phyloP scores from a whole-genome alignment of 2,888 invertebrate genomes.

The Melinopterus prodromus region DNA sequence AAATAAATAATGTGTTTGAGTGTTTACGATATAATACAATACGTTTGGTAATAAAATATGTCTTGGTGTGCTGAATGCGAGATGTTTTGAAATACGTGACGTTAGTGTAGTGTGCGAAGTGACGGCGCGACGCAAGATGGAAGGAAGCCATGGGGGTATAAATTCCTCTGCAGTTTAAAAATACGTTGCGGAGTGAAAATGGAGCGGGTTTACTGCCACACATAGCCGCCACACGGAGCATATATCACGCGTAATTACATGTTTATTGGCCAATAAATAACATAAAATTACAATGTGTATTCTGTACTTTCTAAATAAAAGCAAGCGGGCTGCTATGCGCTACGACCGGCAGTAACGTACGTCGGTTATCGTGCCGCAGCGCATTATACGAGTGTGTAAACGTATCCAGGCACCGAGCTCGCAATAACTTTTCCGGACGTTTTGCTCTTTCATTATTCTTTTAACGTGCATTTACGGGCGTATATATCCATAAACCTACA shows the following conservation, averaged over 20 bases:
- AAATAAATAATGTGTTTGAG: neutral
- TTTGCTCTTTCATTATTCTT: neutral
- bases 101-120: neutral
- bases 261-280: conserved; percentile 24
- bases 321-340: conserved; percentile 11
- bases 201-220: conserved; percentile 9
- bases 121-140: neutral
- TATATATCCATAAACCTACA: conserved; percentile 47
- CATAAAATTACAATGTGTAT: conserved; percentile 25
- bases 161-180: conserved; percentile 22
- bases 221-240: conserved; percentile 8
- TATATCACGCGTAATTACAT: conserved; percentile 25
- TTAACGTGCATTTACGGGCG: neutral
- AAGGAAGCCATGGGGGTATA: conserved; percentile 8
- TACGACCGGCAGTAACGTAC: neutral
- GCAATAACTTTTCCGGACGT: conserved; percentile 4
- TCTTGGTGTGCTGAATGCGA: neutral
- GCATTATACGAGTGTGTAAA: neutral
- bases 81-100: neutral
- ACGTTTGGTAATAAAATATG: neutral
- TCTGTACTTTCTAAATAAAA: conserved; percentile 26
- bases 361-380: neutral
- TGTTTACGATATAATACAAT: neutral
- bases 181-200: conserved; percentile 18
- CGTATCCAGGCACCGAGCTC: neutral